Conservation (phyloP, 2,113 vertebrate genomes). For the Clarias magur region DNA sequence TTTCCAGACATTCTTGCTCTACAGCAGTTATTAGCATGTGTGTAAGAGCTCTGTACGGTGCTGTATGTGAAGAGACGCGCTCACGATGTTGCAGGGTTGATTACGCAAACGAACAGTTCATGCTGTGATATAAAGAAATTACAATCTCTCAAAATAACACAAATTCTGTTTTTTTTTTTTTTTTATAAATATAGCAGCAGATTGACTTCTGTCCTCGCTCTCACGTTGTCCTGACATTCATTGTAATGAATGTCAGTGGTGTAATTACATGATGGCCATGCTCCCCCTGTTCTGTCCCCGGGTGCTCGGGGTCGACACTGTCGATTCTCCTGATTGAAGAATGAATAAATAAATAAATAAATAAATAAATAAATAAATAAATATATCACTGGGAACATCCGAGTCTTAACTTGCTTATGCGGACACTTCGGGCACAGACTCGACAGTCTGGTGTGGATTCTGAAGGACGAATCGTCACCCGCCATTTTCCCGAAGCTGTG, state of each 20-base stretch:
- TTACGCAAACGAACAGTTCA: neutral
- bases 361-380: too few relatives aligned
- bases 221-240: neutral
- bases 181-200: neutral
- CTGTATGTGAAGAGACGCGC: too few relatives aligned
- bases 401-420: neutral
- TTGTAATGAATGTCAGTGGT: neutral
- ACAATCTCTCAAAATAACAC: too few relatives aligned
- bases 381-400: neutral
- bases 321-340: neutral
- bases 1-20: too few relatives aligned
- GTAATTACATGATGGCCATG: neutral
- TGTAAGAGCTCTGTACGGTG: too few relatives aligned
- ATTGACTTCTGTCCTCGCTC: neutral
- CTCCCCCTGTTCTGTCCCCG: neutral
- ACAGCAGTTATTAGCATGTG: too few relatives aligned
- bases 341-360: neutral
- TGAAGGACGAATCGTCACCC: neutral
- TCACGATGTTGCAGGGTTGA: too few relatives aligned
- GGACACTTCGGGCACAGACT: neutral
- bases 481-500: neutral
- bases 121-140: neutral
- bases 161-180: too few relatives aligned
- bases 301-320: neutral
- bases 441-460: neutral